A percentile compares a stretch with the other conserved stretches of the same genome.
phyloP scores from a whole-genome alignment of 2,113 vertebrate species.

The Strix uralensis region DNA sequence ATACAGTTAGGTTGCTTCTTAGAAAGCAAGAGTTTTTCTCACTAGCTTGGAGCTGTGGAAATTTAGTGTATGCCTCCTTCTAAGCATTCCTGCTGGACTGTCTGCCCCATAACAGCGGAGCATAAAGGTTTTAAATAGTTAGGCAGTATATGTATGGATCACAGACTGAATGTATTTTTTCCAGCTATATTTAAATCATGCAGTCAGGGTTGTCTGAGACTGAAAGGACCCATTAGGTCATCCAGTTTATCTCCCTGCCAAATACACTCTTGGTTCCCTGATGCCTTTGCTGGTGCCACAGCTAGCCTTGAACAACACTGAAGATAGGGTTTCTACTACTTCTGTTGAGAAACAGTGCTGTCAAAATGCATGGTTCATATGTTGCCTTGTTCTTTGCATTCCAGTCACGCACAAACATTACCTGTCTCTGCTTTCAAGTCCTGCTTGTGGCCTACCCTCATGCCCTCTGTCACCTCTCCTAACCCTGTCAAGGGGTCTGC shows the following conservation, averaged over 20 bases:
- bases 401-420: not conserved
- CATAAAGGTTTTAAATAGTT: not conserved
- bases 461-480: not conserved
- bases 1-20: not conserved
- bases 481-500: not conserved
- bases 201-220: not conserved
- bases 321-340: not conserved
- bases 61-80: not conserved
- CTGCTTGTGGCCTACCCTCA: not conserved
- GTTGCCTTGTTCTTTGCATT: not conserved
- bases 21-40: not conserved
- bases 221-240: not conserved
- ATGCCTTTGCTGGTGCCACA: not conserved
- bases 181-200: not conserved
- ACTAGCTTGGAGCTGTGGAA: not conserved
- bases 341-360: not conserved
- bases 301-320: not conserved
- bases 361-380: not conserved
- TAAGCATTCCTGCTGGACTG: not conserved
- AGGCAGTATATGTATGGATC: not conserved
- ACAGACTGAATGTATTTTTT: constrained; percentile 1
- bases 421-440: not conserved
- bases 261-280: not conserved
- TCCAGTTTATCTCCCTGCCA: not conserved
- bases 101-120: not conserved